Evolutionary conservation across 2,888 invertebrate species (phyloP).

Genomic region (Caenorhabditis sinica): DNA sequence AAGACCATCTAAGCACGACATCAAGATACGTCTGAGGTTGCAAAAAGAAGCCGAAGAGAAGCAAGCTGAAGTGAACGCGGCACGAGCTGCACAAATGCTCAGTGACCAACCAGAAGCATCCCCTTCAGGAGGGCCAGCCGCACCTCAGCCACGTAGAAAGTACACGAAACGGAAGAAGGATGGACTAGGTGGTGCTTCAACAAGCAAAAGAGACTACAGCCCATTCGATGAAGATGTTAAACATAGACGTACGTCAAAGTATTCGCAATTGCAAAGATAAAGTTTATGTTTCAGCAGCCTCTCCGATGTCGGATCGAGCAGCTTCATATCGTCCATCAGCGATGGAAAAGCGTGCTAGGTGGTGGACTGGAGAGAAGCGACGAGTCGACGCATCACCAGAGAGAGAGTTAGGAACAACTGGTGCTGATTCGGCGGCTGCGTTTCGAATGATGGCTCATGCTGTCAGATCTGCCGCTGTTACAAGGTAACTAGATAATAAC

Average conservation of each 20-base stretch:
- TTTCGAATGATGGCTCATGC: conserved; percentile 77
- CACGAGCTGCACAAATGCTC: conserved; percentile 18
- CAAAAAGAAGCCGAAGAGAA: conserved; percentile 55
- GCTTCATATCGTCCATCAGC: conserved; percentile 72
- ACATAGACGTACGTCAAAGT: conserved; percentile 39
- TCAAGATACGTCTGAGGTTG: conserved; percentile 61
- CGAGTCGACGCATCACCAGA: conserved; percentile 75
- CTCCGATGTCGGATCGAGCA: conserved; percentile 67
- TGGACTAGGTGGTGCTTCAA: conserved; percentile 18
- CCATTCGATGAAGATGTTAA: conserved; percentile 53
- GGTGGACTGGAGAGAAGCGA: conserved; percentile 80
- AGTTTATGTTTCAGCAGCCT: conserved; percentile 54
- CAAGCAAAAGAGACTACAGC: conserved; percentile 43
- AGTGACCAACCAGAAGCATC: not conserved
- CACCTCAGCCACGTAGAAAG: conserved; percentile 58
- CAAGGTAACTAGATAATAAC: conserved; percentile 43
- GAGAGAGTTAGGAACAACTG: conserved; percentile 65
- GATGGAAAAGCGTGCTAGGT: conserved; percentile 77
- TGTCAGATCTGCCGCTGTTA: conserved; percentile 72
- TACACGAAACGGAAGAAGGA: conserved; percentile 71
- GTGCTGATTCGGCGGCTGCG: conserved; percentile 76
- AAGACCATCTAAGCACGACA: conserved; percentile 63
- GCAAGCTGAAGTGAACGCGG: conserved; percentile 42
- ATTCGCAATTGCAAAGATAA: not conserved
- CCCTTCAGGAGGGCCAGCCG: not conserved